Base-by-base conservation (phyloP, 92 coral and sea anemone species). In the Porites cylindrica region DNA sequence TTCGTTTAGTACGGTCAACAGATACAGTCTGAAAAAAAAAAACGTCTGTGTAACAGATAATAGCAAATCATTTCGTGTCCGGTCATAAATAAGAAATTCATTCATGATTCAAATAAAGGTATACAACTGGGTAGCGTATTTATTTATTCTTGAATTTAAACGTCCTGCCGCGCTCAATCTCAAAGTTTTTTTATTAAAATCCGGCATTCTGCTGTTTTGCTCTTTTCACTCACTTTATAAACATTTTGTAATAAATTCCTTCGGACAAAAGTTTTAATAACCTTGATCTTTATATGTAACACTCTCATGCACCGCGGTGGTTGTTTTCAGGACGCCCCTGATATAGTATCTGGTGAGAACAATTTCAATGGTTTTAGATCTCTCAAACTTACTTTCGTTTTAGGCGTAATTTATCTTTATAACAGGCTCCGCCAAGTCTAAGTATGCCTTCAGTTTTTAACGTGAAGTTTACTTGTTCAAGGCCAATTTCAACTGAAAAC, bases 181-280 rank as follows among this genome's bases (percentile, higher is more conserved):
- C 7, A n/a, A 43, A 21, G 9, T 24, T 18, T 79, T 79, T 79
- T 79, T 43, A 32, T 47, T 79, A 64, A 79, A 62, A 79, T 50
- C n/a, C 47, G 83, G 51, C 19, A 13, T 72, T 63, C 83, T 63
- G 60, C 61, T 26, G 72, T 32, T 64, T 23, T 64, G 59, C 20
- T 59, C 51, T 23, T 63, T 65, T 50, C 24, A 47, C 61, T 47
- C 63, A 29, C 23, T 65, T 79, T 79, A 72, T 79, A 79, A 79
- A 64, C 72, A 79, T 54, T 19, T 38, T 29, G 54, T 65, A 18
- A 79, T 51, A 47, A 52, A 18, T 43, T 63, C 83, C 72, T 65
- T 58, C 9, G 21, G 72, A 79, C 66, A 79, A 24, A 16, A 64
- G 59, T 79, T 79, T 79, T 79, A 79, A 63, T 79, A 79, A 78